phyloP scores from a whole-genome alignment of 2,113 vertebrate species.

The Empidonax traillii region DNA sequence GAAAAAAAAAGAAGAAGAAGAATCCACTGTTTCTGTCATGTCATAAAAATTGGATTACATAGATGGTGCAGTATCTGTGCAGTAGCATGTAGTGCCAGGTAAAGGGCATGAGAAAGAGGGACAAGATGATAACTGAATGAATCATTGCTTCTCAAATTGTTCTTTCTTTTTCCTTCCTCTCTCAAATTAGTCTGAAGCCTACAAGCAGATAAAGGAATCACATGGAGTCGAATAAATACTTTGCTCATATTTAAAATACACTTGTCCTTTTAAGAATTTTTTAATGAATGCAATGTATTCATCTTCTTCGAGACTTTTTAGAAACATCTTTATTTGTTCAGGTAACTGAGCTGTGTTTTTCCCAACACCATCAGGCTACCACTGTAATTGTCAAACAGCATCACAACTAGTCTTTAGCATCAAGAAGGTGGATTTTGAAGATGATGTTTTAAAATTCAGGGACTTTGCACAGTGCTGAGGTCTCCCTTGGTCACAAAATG shows the following conservation, averaged over 20 bases:
- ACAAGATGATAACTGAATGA: not conserved
- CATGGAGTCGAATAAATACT: not conserved
- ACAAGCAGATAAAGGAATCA: not conserved
- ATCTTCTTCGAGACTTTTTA: not conserved
- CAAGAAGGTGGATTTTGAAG: not conserved
- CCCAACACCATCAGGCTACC: not conserved
- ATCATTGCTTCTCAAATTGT: not conserved
- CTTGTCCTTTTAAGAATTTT: not conserved
- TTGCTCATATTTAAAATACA: accelerated
- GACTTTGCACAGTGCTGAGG: not conserved
- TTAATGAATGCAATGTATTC: not conserved
- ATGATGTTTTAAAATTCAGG: not conserved
- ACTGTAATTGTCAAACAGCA: not conserved
- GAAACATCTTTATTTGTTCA: not conserved
- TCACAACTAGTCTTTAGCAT: not conserved
- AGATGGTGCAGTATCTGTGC: not conserved
- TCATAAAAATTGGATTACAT: not conserved
- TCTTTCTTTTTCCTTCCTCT: not conserved
- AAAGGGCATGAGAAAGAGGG: not conserved
- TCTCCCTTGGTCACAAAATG: not conserved
- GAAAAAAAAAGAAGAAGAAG: not conserved
- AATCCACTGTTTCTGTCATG: not conserved
- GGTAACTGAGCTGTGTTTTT: not conserved
- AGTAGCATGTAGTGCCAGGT: not conserved
- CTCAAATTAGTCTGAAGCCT: not conserved